These are phyloP conservation scores for Psittacus erithacus DNA, from an alignment of 2,113 vertebrate species.

Conservation along the genomic window DNA sequence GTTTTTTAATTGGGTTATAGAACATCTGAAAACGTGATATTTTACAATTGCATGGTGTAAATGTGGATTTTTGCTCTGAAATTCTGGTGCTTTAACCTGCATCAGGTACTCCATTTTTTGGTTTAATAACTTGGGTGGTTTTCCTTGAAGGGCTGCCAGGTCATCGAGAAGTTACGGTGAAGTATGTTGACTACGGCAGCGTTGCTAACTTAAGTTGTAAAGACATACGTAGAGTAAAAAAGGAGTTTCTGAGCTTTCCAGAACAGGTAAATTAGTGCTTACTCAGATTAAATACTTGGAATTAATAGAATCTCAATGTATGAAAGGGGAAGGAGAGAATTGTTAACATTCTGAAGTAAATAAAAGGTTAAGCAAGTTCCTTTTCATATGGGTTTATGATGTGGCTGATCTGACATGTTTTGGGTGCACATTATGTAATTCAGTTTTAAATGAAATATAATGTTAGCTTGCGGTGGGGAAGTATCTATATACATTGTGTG, in stretches of 20 bases:
- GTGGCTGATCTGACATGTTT: background rate
- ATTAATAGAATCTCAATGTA: background rate
- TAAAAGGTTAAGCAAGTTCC: background rate
- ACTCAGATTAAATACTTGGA: background rate
- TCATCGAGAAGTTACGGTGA: slow-evolving; percentile 79
- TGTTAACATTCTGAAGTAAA: background rate
- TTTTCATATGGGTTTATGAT: background rate
- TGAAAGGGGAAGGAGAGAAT: background rate
- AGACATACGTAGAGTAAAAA: slow-evolving; percentile 83
- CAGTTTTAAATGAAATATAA: background rate
- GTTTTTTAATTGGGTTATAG: background rate
- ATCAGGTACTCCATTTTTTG: background rate
- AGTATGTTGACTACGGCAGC: slow-evolving; percentile 87
- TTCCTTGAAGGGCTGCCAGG: slow-evolving; percentile 79
- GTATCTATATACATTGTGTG: background rate
- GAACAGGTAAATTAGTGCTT: slow-evolving; percentile 79
- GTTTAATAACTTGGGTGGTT: background rate
- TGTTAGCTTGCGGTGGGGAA: background rate
- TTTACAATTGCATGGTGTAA: background rate
- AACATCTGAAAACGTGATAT: rapidly evolving
- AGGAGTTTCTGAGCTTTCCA: slow-evolving; percentile 85
- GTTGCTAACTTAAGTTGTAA: slow-evolving; percentile 74
- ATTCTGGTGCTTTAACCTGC: background rate
- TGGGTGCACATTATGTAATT: background rate
- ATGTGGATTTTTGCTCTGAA: background rate